Evolutionary conservation across 2,797 vertebrate species (phyloP).

Genomic region (Perodicticus potto): DNA sequence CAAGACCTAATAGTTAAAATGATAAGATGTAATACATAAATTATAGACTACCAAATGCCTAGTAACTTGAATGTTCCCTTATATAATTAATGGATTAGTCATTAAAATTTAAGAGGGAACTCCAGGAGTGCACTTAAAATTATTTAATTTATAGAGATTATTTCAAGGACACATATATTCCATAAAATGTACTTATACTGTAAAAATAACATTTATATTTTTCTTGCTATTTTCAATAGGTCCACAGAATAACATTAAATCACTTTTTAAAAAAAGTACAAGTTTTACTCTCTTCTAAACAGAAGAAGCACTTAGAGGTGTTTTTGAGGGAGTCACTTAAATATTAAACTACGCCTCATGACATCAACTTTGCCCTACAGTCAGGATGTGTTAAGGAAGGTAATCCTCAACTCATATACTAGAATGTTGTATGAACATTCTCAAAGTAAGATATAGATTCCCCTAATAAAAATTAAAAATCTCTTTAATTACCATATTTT

Average conservation of each 20-base stretch:
- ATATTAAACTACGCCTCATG: background rate
- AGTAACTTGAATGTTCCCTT: background rate
- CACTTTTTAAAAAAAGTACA: background rate
- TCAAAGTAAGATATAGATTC: background rate
- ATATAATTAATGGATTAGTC: background rate
- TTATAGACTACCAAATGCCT: background rate
- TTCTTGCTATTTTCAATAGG: background rate
- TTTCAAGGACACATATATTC: slow-evolving; percentile 9
- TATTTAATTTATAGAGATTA: background rate
- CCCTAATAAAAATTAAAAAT: background rate
- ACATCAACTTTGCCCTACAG: background rate
- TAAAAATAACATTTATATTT: slow-evolving; percentile 14
- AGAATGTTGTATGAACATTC: background rate
- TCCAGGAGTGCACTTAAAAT: background rate
- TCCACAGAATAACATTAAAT: background rate
- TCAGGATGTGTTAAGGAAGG: background rate
- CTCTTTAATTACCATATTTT: background rate
- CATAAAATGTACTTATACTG: background rate
- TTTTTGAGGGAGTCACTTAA: background rate
- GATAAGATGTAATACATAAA: background rate
- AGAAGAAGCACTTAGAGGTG: background rate
- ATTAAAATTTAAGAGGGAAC: background rate
- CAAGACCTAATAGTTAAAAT: background rate
- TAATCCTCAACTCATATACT: background rate
- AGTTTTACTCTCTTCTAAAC: background rate